Conservation (phyloP, 2,797 vertebrate genomes). For the Galagoides demidoff region DNA sequence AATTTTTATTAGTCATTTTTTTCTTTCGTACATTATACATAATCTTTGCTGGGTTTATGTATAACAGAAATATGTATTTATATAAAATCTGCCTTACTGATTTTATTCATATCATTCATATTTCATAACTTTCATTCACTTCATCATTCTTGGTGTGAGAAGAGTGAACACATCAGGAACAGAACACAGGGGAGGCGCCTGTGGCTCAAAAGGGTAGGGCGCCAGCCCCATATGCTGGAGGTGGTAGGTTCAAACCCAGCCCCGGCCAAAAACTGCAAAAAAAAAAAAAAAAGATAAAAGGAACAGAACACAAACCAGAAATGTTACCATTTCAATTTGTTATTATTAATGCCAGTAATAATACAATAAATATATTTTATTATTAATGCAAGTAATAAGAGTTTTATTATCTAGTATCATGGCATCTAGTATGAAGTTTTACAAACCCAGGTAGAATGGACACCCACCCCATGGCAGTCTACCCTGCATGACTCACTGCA, state of each 20-base stretch:
- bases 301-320: background rate
- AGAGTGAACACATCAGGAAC: background rate
- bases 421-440: background rate
- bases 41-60: background rate
- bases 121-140: background rate
- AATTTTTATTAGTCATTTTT: background rate
- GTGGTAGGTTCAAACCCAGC: too few relatives aligned
- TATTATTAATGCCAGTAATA: background rate
- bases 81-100: background rate
- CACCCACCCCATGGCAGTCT: background rate
- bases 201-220: too few relatives aligned
- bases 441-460: background rate
- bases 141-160: background rate
- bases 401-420: background rate
- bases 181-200: too few relatives aligned
- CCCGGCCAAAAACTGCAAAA: too few relatives aligned
- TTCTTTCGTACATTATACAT: background rate
- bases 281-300: too few relatives aligned
- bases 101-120: background rate
- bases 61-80: background rate
- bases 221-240: too few relatives aligned
- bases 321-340: conserved; percentile 29
- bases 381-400: background rate
- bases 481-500: too few relatives aligned
- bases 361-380: too few relatives aligned